These are phyloP conservation scores for Tenthredo notha DNA, from an alignment of 2,888 invertebrate species.

Conservation along the genomic window DNA sequence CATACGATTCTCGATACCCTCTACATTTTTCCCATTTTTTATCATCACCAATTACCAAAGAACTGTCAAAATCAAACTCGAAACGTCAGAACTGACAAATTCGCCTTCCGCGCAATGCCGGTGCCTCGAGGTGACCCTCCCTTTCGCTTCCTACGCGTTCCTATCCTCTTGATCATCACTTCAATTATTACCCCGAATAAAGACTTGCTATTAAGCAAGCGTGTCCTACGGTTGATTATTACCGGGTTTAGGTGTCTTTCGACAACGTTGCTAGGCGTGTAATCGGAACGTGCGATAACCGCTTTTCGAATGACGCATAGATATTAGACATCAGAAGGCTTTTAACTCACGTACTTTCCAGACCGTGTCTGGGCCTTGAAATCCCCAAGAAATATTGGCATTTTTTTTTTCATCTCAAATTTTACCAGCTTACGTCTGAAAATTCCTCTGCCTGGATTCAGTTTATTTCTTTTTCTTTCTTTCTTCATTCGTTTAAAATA, in stretches of 20 bases:
- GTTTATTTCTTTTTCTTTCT: not conserved
- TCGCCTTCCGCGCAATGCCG: conserved; percentile 53
- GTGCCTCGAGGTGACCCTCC: conserved; percentile 56
- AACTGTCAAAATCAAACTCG: conserved; percentile 59
- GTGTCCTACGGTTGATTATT: conserved; percentile 17
- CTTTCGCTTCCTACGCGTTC: conserved; percentile 55
- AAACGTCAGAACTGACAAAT: conserved; percentile 70
- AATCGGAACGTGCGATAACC: conserved; percentile 63
- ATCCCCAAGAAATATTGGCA: conserved; percentile 42
- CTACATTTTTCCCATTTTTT: conserved; percentile 50
- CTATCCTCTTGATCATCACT: conserved; percentile 29
- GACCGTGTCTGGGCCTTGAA: conserved; percentile 68
- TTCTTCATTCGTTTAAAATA: conserved; percentile 9
- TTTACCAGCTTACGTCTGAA: not conserved
- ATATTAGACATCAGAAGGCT: conserved; percentile 60
- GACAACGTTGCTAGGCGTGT: conserved; percentile 73
- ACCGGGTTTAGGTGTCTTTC: not conserved
- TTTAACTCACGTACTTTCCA: conserved; percentile 68
- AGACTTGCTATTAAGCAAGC: not conserved
- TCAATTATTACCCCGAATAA: conserved; percentile 42
- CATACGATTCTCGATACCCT: conserved; percentile 38
- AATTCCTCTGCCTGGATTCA: not conserved
- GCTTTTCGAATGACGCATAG: conserved; percentile 66
- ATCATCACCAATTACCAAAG: conserved; percentile 37
- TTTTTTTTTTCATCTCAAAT: not conserved